Base-by-base conservation (phyloP, 2,888 invertebrate genomes). In the Augochlorella aurata region DNA sequence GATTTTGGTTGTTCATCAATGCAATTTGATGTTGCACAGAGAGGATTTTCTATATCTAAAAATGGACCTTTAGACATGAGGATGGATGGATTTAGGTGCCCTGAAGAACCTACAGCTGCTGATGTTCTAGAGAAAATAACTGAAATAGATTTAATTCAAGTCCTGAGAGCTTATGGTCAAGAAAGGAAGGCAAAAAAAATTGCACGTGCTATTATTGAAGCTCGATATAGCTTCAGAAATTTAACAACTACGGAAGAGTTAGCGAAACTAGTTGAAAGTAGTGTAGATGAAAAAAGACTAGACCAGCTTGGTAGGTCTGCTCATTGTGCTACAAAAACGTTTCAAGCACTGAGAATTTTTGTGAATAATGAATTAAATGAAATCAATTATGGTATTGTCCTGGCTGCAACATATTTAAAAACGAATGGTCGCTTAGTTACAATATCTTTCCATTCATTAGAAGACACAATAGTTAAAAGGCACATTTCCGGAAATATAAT, bases 311-410 rank as follows among this genome's bases (percentile, higher is more conserved):
- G 96, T 77, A 94, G 98, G 82, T 95, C 95, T 2, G 94, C 96
- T 3, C 98, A 98, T 90, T 95, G 95, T 81, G 99, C 98, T 0
- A 98, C 98, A 0, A 98, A 98, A 94, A 96, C 98, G 0, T 99
- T 99, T 94, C 96, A 98, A 94, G 99, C 99, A 0, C 93, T 99
- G 82, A 95, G 99, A 81, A 99, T 99, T 90, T 98, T 99, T 94
- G 97, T 99, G 0, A 99, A 99, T 92, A 97, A 99, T 93, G 99
- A 99, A 94, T 94, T 99, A 0, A 99, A 99, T 93, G 98, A 99
- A 94, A 95, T 99, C 1, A 97, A 98, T 94, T 97, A 97, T 93
- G 98, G 96, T 0, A 95, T 99, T 93, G 92, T 97, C 44, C 90
- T 98, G 75, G 97, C 98, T 0, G 95, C 96, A 83, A 95, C 95